phyloP scores from a whole-genome alignment of 2,113 vertebrate species.

The Oplegnathus fasciatus region DNA sequence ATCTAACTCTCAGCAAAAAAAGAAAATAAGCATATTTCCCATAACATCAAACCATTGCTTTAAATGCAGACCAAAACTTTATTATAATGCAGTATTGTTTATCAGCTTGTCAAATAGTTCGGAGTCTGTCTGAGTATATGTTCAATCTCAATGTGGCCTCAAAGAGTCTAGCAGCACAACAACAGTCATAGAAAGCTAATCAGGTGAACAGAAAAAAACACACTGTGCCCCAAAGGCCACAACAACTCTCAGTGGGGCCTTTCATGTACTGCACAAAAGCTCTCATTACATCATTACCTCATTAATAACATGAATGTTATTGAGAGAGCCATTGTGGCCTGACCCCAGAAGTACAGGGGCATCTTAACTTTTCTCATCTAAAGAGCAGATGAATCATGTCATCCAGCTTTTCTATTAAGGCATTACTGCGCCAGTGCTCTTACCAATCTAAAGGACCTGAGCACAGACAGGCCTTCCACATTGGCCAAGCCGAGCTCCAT shows the following conservation, averaged over 20 bases:
- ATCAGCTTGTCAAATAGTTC: not conserved
- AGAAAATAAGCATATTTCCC: not conserved
- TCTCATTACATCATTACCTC: slow-evolving; percentile 35
- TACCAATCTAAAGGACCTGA: slow-evolving; percentile 97
- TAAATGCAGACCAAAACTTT: not conserved
- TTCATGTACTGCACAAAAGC: slow-evolving; percentile 18
- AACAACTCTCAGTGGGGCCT: slow-evolving; percentile 15
- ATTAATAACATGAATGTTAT: slow-evolving; percentile 20
- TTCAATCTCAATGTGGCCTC: not conserved
- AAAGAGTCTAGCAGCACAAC: not conserved
- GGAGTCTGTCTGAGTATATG: not conserved
- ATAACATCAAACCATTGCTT: not conserved
- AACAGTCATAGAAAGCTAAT: slow-evolving; percentile 9
- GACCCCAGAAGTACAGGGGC: not conserved
- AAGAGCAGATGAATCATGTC: not conserved
- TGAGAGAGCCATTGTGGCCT: not conserved
- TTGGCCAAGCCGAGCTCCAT: slow-evolving; percentile 97
- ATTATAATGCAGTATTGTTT: not conserved
- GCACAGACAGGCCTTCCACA: slow-evolving; percentile 95
- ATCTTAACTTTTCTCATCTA: not conserved
- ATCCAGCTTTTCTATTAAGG: not conserved
- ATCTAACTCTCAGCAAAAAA: not conserved
- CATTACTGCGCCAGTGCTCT: slow-evolving; percentile 61
- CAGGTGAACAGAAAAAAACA: slow-evolving; percentile 22
- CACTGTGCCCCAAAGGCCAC: slow-evolving; percentile 12